Evolutionary conservation across 2,797 vertebrate genomes (phyloP), one percentile per base, ranked within the genome.

Genomic region (Glyptemys insculpta): DNA sequence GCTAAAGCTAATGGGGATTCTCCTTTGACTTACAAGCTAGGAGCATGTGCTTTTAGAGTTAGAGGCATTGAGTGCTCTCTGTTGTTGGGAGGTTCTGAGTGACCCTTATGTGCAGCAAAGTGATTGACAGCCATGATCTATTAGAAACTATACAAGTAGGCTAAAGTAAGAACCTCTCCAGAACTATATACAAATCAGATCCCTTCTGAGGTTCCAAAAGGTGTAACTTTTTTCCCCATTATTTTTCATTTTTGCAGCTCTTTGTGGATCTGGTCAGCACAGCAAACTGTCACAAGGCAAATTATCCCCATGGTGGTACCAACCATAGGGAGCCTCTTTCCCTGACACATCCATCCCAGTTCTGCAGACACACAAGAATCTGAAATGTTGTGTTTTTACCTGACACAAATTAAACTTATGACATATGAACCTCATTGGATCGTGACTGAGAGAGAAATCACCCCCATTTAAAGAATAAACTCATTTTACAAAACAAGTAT

Each of bases 81-180:
- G 50, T 91, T 23, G 37, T 44, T 65, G 59, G 15, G 37, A 74
- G 25, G 37, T 93, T 90, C 52, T 15, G 34, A 95, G 8, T 44
- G 72, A 74, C 41, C 72, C 21, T 27, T 44, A 44, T 44, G 41
- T 79, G 52, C 82, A 94, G 54, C 52, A 57, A 91, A 95, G 47
- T 94, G 92, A 92, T 92, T 92, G 94, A 94, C 79, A 91, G 25
- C 87, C 94, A 94, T 62, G 37, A 80, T 68, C 88, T 94, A 86
- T 76, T 11, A 92, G 86, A 34, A 94, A 93, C 92, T 54, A 88
- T 21, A 68, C 18, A 79, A 84, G 54, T 84, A 94, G 79, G 47
- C 59, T 50, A 54, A 41, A 91, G 5, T 81, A 72, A 41, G 93
- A 87, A 93, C 78, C 78, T 84, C 76, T 88, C 34, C 86, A 92